Conservation (phyloP, 1,140 invertebrate species). For the Cotesia vestalis region DNA sequence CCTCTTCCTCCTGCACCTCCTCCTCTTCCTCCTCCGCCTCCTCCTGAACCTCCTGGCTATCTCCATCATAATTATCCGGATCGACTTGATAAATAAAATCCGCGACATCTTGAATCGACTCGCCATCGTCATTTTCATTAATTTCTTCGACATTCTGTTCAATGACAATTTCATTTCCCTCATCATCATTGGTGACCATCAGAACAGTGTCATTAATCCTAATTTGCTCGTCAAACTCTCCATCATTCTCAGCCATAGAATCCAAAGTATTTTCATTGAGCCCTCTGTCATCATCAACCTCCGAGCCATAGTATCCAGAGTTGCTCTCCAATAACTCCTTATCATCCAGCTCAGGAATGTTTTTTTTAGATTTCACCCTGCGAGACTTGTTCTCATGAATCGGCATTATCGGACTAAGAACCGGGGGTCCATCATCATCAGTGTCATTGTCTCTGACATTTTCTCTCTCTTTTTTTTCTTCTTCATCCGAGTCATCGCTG, state of each 20-base stretch:
- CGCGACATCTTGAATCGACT: constrained; percentile 50
- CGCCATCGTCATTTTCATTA: constrained; percentile 48
- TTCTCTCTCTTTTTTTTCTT: not conserved
- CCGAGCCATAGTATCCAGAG: constrained; percentile 21
- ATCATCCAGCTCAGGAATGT: constrained; percentile 34
- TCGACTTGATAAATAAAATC: constrained; percentile 44
- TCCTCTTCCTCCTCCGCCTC: constrained; percentile 24
- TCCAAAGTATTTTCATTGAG: constrained; percentile 13
- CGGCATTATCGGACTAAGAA: constrained; percentile 60
- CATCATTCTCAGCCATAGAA: constrained; percentile 41
- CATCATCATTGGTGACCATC: constrained; percentile 58
- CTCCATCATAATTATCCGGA: constrained; percentile 37
- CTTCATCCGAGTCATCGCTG: not conserved
- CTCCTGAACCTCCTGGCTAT: not conserved
- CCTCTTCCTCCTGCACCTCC: constrained; percentile 6
- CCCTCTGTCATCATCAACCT: constrained; percentile 26
- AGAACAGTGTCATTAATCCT: constrained; percentile 59
- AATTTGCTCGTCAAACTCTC: constrained; percentile 35
- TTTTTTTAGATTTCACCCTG: constrained; percentile 34
- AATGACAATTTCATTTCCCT: constrained; percentile 63
- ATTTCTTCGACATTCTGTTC: constrained; percentile 52
- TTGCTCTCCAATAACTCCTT: not conserved
- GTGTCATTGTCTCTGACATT: constrained; percentile 43
- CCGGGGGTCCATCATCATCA: constrained; percentile 60
- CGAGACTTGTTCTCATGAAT: constrained; percentile 33